Base-by-base conservation (phyloP, 2,888 invertebrate species). In the Mesorhabditis belari region DNA sequence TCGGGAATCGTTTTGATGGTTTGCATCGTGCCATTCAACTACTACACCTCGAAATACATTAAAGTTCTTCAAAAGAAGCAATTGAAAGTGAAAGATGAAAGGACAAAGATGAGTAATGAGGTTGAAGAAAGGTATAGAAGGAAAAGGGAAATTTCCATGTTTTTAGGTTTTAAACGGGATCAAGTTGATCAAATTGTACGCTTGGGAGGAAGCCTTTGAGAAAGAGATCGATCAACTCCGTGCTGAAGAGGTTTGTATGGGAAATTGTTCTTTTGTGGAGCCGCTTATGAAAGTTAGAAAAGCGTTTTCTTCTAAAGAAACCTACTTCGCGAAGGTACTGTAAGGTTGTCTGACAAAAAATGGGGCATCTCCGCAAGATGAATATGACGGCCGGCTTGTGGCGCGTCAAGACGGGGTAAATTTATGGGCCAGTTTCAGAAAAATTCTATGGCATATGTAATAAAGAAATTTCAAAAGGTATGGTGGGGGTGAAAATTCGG, bases 11-110 rank as follows among this genome's bases (percentile, higher is more conserved):
- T 64, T 24, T 66, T 77, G 27, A 71, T 76, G 71, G 35, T 67
- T 9, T 23, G 70, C 9, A 63, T 77, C 57, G 66, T 76, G 44
- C 76, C 76, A 9, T 56, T 71, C 19, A 76, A 76, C 60, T 57
- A 70, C n/a, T 57, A 67, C 44, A 68, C 72, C 17, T 65, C 73
- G 21, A 65, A 62, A 23, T 67, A 67, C 27, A 70, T 70, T 49
- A 76, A 76, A 55, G 60, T 57, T 25, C 58, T 64, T 5, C 66
- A 81, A 77, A 88, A 90, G 57, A 54, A 63, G 25, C 68, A 71
- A 44, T 67, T 71, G 70, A 69, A 67, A 49, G 62, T 69, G 9
- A 71, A 71, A 55, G 70, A 71, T 28, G 70, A 71, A 23, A 53
- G 70, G 23, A 69, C 68, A 2, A 71, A 71, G 44, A 24, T 68